Evolutionary conservation across 2,113 vertebrate species (phyloP).

Genomic region (Microcebus tavaratra): DNA sequence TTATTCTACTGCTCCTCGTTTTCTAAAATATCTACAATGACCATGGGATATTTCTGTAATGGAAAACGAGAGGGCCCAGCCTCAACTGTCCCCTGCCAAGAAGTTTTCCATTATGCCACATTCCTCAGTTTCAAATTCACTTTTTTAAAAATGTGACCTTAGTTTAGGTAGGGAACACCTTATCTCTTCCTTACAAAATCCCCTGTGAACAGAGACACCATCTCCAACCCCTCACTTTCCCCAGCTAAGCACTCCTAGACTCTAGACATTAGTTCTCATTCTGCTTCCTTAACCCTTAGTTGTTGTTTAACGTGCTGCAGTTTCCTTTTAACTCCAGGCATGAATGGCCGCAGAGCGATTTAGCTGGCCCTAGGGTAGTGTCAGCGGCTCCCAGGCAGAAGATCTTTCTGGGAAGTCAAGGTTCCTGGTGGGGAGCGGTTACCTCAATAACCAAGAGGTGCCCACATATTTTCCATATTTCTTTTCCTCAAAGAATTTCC

Average conservation of each 20-base stretch:
- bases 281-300: background rate
- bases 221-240: background rate
- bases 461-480: background rate
- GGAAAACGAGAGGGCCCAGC: background rate
- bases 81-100: background rate
- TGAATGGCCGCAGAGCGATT: too few species aligned
- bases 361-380: background rate
- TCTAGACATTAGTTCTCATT: background rate
- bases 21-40: background rate
- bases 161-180: background rate
- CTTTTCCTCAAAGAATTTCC: background rate
- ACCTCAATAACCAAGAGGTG: background rate
- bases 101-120: background rate
- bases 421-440: background rate
- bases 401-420: background rate
- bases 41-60: background rate
- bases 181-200: background rate
- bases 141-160: background rate
- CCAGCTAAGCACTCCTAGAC: background rate
- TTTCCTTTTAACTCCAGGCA: background rate
- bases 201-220: background rate
- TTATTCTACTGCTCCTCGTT: background rate
- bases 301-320: background rate
- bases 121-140: background rate
- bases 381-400: background rate